Base-by-base conservation (phyloP, 2,888 invertebrate species). In the Eupithecia subumbrata region DNA sequence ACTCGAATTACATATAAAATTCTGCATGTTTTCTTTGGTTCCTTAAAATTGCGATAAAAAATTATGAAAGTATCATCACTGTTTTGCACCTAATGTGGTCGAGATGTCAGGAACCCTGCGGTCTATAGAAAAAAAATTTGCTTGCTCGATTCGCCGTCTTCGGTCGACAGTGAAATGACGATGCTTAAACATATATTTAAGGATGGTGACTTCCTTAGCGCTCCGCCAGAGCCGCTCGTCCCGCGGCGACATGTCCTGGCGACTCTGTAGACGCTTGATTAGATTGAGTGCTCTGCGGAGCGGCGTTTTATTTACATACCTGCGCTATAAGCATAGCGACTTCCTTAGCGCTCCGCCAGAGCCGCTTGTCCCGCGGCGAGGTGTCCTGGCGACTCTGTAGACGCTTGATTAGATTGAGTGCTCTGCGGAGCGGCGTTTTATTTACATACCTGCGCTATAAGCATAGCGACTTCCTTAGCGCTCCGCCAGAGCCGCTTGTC, bases 401-500 rank as follows among this genome's bases (percentile, higher is more conserved):
- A 52, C 95, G 86, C 78, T 93, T 92, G 71, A 95, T 91, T 34
- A 93, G 80, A 74, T 87, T 86, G 73, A 89, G 91, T 16, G 90
- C 91, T 5, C 82, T 84, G 22, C 85, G 85, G 1, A 94, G 87
- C 0, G 93, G 91, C 0, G 89, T 89, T 81, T 87, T 90, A 77
- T 94, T 95, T 45, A 72, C 67, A 66, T 78, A 95, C 95, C 91
- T 95, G 93, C 14, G 95, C 90, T 3, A 43, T 43, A 5, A 95
- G 88, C 8, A 87, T 89, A 30, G 95, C 95, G 0, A 93, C 95
- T 63, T 95, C 94, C 78, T 90, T 92, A 67, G 91, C 91, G 79
- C 93, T 92, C 78, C 94, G 95, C 95, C 95, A 95, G 5, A 95
- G 81, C 77, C 90, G 91, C 83, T 93, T 94, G 79, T 94, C 94